Percentiles rank a stretch among this genome's conserved stretches.
phyloP scores from a whole-genome alignment of 2,888 invertebrate species.

The Agrochola lychnidis region DNA sequence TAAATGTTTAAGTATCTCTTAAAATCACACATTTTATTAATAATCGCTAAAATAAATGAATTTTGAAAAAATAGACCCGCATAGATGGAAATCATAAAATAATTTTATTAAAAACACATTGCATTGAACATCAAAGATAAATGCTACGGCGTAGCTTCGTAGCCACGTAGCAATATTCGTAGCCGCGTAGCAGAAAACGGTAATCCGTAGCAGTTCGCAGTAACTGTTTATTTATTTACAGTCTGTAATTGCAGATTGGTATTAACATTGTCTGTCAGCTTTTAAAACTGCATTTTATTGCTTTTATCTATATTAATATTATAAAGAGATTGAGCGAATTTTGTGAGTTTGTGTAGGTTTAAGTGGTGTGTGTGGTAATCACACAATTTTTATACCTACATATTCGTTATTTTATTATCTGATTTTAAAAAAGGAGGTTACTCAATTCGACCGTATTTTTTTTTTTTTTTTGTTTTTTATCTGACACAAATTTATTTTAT shows the following conservation, averaged over 20 bases:
- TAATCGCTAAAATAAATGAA: too few species aligned
- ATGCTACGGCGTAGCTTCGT: slow-evolving; percentile 44
- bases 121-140: slow-evolving; percentile 22
- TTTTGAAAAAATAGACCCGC: not conserved
- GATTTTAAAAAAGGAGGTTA: too few species aligned
- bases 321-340: too few species aligned
- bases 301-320: not conserved
- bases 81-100: not conserved
- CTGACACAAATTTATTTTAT: too few species aligned
- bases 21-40: not conserved
- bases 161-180: slow-evolving; percentile 42
- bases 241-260: not conserved
- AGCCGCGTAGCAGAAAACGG: slow-evolving; percentile 46
- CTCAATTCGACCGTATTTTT: too few species aligned
- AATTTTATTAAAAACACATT: not conserved
- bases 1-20: too few species aligned
- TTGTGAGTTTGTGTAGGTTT: too few species aligned
- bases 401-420: too few species aligned
- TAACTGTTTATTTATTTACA: slow-evolving; percentile 23
- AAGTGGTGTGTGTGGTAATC: too few species aligned
- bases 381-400: too few species aligned
- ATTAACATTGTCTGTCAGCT: slow-evolving; percentile 8
- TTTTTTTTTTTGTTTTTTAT: too few species aligned
- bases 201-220: slow-evolving; percentile 21
- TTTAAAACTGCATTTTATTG: not conserved